These are phyloP conservation scores for Cryptotis parvus DNA, from an alignment of 2,113 vertebrate genomes.

Conservation along the genomic window DNA sequence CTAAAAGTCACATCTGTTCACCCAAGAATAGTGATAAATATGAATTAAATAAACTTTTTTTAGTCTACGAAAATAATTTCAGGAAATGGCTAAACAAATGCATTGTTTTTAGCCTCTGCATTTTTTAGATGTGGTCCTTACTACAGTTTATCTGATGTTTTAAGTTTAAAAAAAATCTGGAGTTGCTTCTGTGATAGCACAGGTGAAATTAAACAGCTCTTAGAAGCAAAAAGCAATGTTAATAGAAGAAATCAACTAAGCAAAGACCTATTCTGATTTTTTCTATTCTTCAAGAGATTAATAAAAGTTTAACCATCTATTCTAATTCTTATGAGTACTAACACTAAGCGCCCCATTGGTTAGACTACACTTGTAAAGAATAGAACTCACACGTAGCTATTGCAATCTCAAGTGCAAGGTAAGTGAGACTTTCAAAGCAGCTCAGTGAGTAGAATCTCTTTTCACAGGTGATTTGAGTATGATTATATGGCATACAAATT, in stretches of 20 bases:
- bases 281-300: constrained; percentile 38
- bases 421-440: background rate
- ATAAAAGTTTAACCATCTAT: background rate
- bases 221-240: background rate
- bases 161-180: background rate
- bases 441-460: background rate
- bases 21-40: background rate
- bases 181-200: constrained; percentile 10
- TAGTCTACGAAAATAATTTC: background rate
- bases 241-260: background rate
- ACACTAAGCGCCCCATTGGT: background rate
- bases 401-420: background rate
- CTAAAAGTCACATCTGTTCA: background rate
- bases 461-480: background rate
- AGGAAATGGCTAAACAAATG: background rate
- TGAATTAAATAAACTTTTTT: background rate
- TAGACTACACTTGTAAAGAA: background rate
- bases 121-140: background rate
- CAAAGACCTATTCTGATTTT: background rate
- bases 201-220: background rate
- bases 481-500: background rate
- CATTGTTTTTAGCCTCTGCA: background rate
- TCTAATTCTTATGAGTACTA: background rate
- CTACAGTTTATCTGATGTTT: background rate
- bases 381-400: background rate